A percentile compares a stretch with the other conserved stretches of the same genome.
Conservation (phyloP, 2,797 vertebrate species). For the Gallirallus australis region DNA sequence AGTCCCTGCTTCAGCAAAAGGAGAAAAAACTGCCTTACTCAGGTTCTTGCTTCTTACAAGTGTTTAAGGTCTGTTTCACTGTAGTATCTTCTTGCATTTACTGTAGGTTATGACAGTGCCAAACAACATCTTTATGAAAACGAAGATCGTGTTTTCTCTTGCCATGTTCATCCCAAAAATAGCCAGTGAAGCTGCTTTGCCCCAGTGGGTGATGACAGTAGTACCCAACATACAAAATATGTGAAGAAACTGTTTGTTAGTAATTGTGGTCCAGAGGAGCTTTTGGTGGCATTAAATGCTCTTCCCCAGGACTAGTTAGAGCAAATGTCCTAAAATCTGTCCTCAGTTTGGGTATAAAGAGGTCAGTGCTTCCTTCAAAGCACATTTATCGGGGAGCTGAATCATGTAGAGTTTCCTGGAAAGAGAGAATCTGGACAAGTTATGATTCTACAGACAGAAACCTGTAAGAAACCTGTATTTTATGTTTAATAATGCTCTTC, state of each 20-base stretch:
- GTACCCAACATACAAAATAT: background rate
- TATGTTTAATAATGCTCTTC: background rate
- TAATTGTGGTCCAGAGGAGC: background rate
- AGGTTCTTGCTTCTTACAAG: background rate
- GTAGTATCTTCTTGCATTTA: background rate
- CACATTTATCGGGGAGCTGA: background rate
- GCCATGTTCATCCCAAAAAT: background rate
- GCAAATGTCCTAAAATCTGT: background rate
- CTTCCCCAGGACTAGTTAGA: background rate
- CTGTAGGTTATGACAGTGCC: background rate
- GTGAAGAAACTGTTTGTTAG: background rate
- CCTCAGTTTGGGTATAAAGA: background rate
- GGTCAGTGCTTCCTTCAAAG: background rate
- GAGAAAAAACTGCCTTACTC: conserved; percentile 3
- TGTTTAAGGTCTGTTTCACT: background rate
- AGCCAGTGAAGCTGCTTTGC: background rate
- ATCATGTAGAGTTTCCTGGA: background rate
- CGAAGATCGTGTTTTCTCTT: background rate
- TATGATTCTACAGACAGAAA: background rate
- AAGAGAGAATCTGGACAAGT: background rate
- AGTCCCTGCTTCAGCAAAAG: conserved; percentile 5
- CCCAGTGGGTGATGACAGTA: background rate
- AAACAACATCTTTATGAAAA: background rate
- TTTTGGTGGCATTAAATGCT: background rate
- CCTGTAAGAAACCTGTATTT: background rate